Percentiles rank a stretch among this genome's conserved stretches.
phyloP scores from a whole-genome alignment of 2,888 invertebrate genomes.

The Drosophila kambysellisi region DNA sequence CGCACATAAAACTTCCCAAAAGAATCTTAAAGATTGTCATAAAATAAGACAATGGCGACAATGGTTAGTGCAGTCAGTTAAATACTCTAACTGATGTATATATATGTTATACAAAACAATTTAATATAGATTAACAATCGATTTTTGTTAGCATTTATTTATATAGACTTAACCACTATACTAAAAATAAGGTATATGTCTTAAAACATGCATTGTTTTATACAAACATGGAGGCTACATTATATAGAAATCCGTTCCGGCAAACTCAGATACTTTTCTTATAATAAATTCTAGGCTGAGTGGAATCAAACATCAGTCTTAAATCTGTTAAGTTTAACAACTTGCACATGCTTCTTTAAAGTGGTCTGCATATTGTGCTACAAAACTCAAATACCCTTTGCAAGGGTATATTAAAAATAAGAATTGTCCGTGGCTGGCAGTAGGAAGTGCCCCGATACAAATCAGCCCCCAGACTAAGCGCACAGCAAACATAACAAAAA shows the following conservation, averaged over 20 bases:
- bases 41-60: slow-evolving; percentile 23
- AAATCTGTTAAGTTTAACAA: background rate
- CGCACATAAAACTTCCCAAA: slow-evolving; percentile 31
- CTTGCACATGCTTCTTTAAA: background rate
- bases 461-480: slow-evolving; percentile 17
- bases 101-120: background rate
- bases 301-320: too few relatives aligned
- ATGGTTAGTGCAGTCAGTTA: background rate
- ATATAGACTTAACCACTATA: background rate
- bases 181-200: background rate
- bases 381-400: background rate
- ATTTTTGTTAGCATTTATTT: background rate
- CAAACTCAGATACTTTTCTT: background rate
- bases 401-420: slow-evolving; percentile 18
- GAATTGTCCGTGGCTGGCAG: slow-evolving; percentile 12
- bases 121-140: background rate
- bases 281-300: background rate
- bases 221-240: background rate
- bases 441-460: slow-evolving; percentile 25
- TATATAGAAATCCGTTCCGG: too few relatives aligned
- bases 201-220: background rate
- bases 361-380: background rate
- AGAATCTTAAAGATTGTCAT: slow-evolving; percentile 51
- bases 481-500: background rate
- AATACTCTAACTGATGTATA: slow-evolving; percentile 13